Evolutionary conservation across 1,140 invertebrate species (phyloP), one percentile per base, ranked within the genome.

Genomic region (Drosophila gunungcola): DNA sequence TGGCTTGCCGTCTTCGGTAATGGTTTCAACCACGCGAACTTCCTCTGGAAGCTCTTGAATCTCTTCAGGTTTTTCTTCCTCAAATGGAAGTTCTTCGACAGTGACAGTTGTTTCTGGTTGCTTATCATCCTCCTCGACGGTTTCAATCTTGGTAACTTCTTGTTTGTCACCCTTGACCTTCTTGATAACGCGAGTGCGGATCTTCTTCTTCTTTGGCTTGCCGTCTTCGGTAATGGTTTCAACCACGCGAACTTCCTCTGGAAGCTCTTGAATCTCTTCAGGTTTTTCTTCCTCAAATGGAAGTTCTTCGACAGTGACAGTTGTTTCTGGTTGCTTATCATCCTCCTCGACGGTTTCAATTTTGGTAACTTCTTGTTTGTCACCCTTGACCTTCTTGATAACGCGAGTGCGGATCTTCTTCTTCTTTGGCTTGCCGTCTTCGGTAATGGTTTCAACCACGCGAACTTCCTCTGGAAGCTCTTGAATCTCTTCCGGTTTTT

Each of bases 381-480:
- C 45, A 12, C 45, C 45, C 45, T 46, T 46, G 25, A 46, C 45
- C 45, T 46, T 46, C 45, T 53, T 53, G 16, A 53, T 53, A 1
- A 53, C 34, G 4, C 51, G 51, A 53, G 51, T 53, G 3, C 51
- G 51, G 51, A 53, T 53, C 51, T 53, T 53, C 16, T 53, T 53
- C 51, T 53, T 53, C 51, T 53, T 53, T 3, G 51, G 51, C 36
- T 53, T 53, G 16, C 51, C 51, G 13, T 53, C 51, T 38, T 53
- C 51, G 4, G 51, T 38, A 12, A 53, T 4, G 3, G 51, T 21
- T 53, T 53, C 34, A 12, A 53, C 34, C 1, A 39, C 45, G 11
- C 45, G 45, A 29, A 46, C 45, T 25, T 46, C 45, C 11, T 46
- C 45, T 6, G 45, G 45, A 27, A 46, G 45, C 25, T 46, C 45